Evolutionary conservation across 2,113 vertebrate genomes (phyloP).

Genomic region (Anolis carolinensis): DNA sequence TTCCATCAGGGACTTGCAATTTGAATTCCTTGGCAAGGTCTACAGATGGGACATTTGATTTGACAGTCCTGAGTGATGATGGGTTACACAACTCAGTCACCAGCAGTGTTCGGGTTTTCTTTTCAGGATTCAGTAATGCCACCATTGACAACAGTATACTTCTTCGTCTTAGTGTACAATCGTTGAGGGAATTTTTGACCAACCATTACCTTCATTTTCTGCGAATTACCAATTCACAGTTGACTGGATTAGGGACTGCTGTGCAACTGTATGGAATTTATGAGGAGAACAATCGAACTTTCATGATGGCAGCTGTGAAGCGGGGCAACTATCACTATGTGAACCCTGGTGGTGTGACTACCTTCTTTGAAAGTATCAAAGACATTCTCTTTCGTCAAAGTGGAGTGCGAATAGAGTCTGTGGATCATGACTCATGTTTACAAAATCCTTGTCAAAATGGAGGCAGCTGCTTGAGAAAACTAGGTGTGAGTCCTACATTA

Average conservation of each 20-base stretch:
- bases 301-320: slow-evolving; percentile 89
- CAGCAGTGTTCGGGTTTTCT: slow-evolving; percentile 86
- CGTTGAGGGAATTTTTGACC: slow-evolving; percentile 84
- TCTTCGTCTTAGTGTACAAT: slow-evolving; percentile 82
- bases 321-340: slow-evolving; percentile 87
- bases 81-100: slow-evolving; percentile 87
- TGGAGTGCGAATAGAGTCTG: slow-evolving; percentile 88
- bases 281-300: slow-evolving; percentile 89
- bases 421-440: slow-evolving; percentile 92
- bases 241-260: slow-evolving; percentile 88
- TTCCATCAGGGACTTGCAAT: slow-evolving; percentile 86
- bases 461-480: slow-evolving; percentile 87
- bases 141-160: slow-evolving; percentile 95
- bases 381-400: slow-evolving; percentile 90
- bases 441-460: slow-evolving; percentile 91
- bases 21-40: slow-evolving; percentile 88
- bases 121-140: slow-evolving; percentile 85
- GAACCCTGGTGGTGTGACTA: slow-evolving; percentile 90
- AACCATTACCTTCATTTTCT: slow-evolving; percentile 94
- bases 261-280: slow-evolving; percentile 89
- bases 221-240: slow-evolving; percentile 89
- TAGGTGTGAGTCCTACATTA: slow-evolving; percentile 81
- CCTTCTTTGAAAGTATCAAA: slow-evolving; percentile 97
- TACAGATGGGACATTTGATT: slow-evolving; percentile 89
- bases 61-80: slow-evolving; percentile 86